A percentile compares a stretch with the other conserved stretches of the same genome.
Evolutionary conservation across 2,113 vertebrate species (phyloP).

Genomic region (Glareola pratincola): DNA sequence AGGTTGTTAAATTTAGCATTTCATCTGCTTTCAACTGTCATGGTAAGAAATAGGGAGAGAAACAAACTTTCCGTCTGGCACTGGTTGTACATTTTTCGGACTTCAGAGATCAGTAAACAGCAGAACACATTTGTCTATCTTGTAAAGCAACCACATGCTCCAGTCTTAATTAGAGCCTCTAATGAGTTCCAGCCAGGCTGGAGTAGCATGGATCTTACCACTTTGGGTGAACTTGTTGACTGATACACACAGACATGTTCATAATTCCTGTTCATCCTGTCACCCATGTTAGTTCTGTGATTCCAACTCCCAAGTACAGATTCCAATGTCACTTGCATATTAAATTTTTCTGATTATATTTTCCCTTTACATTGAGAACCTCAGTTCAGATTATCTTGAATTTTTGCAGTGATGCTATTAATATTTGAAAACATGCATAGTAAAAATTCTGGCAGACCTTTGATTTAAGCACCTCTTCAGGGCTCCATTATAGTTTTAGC

Average conservation of each 20-base stretch:
- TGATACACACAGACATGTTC: background rate
- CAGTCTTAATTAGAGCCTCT: background rate
- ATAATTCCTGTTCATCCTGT: background rate
- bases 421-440: background rate
- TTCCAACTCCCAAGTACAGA: background rate
- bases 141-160: background rate
- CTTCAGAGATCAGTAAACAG: background rate
- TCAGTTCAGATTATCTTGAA: background rate
- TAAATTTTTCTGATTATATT: background rate
- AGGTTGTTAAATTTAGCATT: background rate
- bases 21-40: background rate
- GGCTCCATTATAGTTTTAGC: background rate
- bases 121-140: background rate
- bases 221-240: background rate
- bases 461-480: background rate
- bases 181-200: background rate
- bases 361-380: background rate
- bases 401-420: conserved; percentile 1
- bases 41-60: background rate
- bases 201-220: background rate
- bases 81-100: background rate
- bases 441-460: conserved; percentile 22
- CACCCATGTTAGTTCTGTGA: background rate
- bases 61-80: background rate
- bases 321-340: background rate